Base-by-base conservation (phyloP, 2,113 vertebrate genomes). In the Arenaria interpres region DNA sequence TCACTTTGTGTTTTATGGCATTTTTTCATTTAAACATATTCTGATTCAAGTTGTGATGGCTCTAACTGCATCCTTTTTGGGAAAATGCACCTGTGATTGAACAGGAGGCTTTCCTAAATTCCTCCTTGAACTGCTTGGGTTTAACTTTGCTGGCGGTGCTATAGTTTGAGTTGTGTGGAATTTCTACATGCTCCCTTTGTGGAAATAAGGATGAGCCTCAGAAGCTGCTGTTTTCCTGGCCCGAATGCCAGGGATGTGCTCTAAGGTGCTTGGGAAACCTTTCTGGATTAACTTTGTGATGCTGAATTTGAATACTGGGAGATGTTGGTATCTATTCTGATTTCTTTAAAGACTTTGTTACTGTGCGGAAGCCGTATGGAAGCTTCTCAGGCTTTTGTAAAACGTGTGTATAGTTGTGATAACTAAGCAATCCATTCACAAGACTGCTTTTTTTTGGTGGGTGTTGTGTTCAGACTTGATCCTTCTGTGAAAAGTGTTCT, bases 101-200 rank as follows among this genome's bases (percentile, higher is more conserved):
- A 54, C 2, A 56, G 50, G 20, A 74, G 25, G 13, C 35, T 93
- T 85, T 73, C 20, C 39, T 56, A 17, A 79, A 72, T 48, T 85
- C 57, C 35, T 43, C 0, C 25, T 41, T 57, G 25, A 85, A 30
- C 51, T 81, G 22, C 43, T 72, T 45, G 46, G 20, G 5, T 17
- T 78, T n/a, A 67, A 50, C 48, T 68, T 72, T 79, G 27, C 33
- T 88, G 88, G 48, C 39, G 28, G 60, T 6, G 37, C 24, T 56
- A 1, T 48, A 14, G 10, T 35, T 50, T 60, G 43, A 64, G 21
- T 17, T 72, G 35, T 10, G 30, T 57, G 71, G 54, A 18, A 39
- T 7, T 60, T 53, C n/a, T 7, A 2, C 1, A 1, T 16, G 0
- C 33, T 4, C 30, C n/a, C 15, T 73, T 27, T 67, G 23, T 68